Conservation (phyloP, 2,888 invertebrate species). For the Drosophila robusta region DNA sequence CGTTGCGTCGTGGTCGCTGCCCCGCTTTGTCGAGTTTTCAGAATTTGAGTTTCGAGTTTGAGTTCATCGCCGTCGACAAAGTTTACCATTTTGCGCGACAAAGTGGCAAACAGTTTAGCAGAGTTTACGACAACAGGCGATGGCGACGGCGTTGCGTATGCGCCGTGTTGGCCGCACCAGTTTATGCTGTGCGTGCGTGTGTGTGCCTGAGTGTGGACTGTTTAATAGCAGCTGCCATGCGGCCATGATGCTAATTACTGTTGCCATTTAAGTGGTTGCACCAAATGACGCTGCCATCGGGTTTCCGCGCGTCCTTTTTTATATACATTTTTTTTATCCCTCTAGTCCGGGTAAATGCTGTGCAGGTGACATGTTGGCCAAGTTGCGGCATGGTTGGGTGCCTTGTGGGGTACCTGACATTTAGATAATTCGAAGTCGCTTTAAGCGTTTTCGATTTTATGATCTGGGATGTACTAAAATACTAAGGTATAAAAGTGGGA, state of each 20-base stretch:
- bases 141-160: slow-evolving; percentile 63
- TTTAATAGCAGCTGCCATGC: slow-evolving; percentile 79
- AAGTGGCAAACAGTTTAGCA: slow-evolving; percentile 81
- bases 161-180: slow-evolving; percentile 63
- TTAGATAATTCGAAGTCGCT: not conserved
- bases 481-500: not conserved
- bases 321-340: slow-evolving; percentile 11
- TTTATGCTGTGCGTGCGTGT: slow-evolving; percentile 25
- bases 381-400: slow-evolving; percentile 23
- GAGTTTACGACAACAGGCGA: slow-evolving; percentile 77
- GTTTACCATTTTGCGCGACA: slow-evolving; percentile 80
- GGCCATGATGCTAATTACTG: slow-evolving; percentile 79
- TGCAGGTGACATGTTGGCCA: slow-evolving; percentile 63
- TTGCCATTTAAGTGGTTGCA: slow-evolving; percentile 80
- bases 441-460: not conserved
- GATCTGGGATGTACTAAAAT: not conserved
- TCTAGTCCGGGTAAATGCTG: slow-evolving; percentile 15
- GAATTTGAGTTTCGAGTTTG: slow-evolving; percentile 60
- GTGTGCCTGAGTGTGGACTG: slow-evolving; percentile 49
- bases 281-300: slow-evolving; percentile 64
- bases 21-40: slow-evolving; percentile 35
- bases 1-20: slow-evolving; percentile 25
- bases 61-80: slow-evolving; percentile 76
- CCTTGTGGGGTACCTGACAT: not conserved
- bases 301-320: slow-evolving; percentile 23